phyloP scores from a whole-genome alignment of 2,888 invertebrate genomes.

The Synergus umbraculus region DNA sequence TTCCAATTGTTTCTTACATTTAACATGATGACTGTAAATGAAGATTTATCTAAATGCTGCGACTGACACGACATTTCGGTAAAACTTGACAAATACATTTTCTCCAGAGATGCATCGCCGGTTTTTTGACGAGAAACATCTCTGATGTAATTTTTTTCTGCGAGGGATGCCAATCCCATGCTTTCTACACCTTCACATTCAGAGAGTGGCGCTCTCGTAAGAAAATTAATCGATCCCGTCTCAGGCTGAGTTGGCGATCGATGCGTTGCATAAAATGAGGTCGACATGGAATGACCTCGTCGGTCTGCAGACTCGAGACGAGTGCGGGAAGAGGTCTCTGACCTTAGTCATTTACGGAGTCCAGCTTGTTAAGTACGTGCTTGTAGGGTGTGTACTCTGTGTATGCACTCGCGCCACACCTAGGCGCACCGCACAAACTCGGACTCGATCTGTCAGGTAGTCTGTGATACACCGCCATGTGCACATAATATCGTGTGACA shows the following conservation, averaged over 20 bases:
- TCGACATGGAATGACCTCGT: slow-evolving; percentile 32
- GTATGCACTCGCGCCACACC: slow-evolving; percentile 61
- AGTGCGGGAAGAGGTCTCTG: slow-evolving; percentile 63
- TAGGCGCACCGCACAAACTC: slow-evolving; percentile 62
- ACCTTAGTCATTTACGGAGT: slow-evolving; percentile 63
- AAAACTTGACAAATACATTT: too few relatives aligned
- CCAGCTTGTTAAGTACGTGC: slow-evolving; percentile 65
- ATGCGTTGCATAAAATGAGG: slow-evolving; percentile 30
- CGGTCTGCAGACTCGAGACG: slow-evolving; percentile 12
- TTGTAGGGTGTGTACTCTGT: slow-evolving; percentile 49
- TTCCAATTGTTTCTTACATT: too few relatives aligned
- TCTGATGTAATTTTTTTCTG: background rate
- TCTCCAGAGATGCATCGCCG: too few relatives aligned
- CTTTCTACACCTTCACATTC: background rate
- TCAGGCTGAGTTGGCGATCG: background rate
- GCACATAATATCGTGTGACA: slow-evolving; percentile 71
- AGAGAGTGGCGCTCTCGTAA: background rate
- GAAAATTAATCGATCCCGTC: slow-evolving; percentile 16
- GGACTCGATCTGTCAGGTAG: slow-evolving; percentile 73
- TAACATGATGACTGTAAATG: too few relatives aligned
- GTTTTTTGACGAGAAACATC: background rate
- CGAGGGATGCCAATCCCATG: background rate
- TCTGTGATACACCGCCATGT: slow-evolving; percentile 70
- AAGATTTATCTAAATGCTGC: too few relatives aligned
- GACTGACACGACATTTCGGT: too few relatives aligned